Conservation (phyloP, 2,797 vertebrate species). For the Neopelma chrysocephalum region DNA sequence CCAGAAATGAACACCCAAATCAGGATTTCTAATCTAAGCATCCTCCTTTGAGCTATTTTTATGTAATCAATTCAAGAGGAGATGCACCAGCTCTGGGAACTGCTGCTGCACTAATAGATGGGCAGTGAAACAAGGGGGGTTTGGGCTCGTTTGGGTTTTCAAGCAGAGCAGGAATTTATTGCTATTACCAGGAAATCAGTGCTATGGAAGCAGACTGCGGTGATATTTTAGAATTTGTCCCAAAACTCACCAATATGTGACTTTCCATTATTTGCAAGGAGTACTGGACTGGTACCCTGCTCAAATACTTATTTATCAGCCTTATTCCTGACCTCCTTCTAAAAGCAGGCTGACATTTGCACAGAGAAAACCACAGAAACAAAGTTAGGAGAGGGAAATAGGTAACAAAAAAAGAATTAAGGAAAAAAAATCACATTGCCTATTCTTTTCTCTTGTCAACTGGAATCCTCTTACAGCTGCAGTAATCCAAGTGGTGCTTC, state of each 20-base stretch:
- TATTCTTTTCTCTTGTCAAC: not conserved
- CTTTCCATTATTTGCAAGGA: not conserved
- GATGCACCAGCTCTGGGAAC: not conserved
- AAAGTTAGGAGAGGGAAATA: not conserved
- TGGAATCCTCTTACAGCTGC: not conserved
- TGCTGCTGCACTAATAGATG: not conserved
- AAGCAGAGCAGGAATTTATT: not conserved
- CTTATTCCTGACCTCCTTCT: not conserved
- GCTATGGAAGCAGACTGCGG: not conserved
- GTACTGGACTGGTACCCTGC: not conserved
- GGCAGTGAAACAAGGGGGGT: not conserved
- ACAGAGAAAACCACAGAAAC: not conserved
- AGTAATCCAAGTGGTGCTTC: not conserved
- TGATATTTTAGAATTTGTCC: not conserved
- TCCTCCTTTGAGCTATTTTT: not conserved
- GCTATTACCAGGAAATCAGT: not conserved
- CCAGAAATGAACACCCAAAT: not conserved
- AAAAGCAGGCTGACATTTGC: not conserved
- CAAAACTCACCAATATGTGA: not conserved
- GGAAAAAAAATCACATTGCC: not conserved
- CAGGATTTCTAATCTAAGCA: not conserved
- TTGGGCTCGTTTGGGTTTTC: not conserved
- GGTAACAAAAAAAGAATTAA: not conserved
- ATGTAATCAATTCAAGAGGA: not conserved
- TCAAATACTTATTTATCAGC: not conserved